These are phyloP conservation scores for Trachymyrmex cornetzi DNA, from an alignment of 1,140 invertebrate species.

Conservation along the genomic window DNA sequence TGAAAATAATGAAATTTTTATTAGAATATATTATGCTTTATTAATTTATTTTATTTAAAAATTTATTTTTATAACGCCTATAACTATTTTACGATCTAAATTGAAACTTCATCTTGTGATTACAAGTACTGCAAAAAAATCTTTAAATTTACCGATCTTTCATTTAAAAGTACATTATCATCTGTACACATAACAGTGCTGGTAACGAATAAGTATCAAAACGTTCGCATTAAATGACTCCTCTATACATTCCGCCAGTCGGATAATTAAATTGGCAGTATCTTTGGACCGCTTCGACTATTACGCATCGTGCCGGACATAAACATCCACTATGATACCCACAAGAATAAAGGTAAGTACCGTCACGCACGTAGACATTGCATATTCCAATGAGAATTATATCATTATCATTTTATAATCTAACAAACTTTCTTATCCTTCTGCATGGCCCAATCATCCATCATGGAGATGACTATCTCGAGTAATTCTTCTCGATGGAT, in stretches of 20 bases:
- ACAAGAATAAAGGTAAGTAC: conserved; percentile 34
- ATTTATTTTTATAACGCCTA: neutral
- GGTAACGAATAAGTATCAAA: conserved; percentile 56
- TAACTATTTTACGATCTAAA: neutral
- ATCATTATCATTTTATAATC: conserved; percentile 1
- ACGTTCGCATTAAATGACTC: conserved; percentile 40
- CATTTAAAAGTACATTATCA: conserved; percentile 52
- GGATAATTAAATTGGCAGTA: conserved; percentile 50
- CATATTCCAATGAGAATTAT: neutral
- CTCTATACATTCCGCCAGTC: conserved; percentile 31
- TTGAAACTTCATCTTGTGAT: neutral
- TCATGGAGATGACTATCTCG: conserved; percentile 43
- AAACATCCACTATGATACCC: conserved; percentile 28
- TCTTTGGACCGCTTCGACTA: conserved; percentile 24
- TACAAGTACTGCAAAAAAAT: neutral
- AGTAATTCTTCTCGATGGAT: conserved; percentile 24
- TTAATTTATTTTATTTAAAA: neutral
- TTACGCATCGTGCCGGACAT: conserved; percentile 18
- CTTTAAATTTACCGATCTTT: neutral
- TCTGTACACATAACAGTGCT: conserved; percentile 58
- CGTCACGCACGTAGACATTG: conserved; percentile 42
- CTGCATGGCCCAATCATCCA: conserved; percentile 24
- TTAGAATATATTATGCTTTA: neutral
- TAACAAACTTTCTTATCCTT: conserved; percentile 6
- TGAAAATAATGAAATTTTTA: neutral